Base-by-base conservation (phyloP, 1,140 invertebrate species). In the Elysia chlorotica region DNA sequence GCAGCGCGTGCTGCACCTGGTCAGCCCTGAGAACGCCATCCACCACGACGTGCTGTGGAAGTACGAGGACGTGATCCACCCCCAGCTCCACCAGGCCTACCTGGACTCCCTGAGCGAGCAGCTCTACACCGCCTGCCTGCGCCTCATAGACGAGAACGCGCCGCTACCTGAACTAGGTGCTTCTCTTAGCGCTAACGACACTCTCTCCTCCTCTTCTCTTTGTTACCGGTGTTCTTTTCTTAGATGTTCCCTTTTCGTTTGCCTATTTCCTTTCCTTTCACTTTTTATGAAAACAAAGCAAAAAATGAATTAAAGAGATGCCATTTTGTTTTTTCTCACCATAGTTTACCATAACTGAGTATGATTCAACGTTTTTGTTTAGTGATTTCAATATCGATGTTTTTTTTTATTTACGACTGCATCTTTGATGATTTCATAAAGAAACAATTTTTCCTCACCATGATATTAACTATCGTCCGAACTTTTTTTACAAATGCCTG, bases 61-160 rank as follows among this genome's bases (percentile, higher is more conserved):
- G 56, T 85, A 81, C 59, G 83, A 85, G 70, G 81, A 84, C 38
- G 85, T 84, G 68, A 83, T 87, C 37, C 68, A 79, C 66, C 78
- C 81, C 21, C 66, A 77, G 53, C 77, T 85, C 17, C 85, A 87
- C 71, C 77, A 78, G 17, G 76, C 79, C 5, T 87, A 87, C 61
- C 67, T 87, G 19, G 56, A 79, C 14, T 68, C 77, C 31, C 65
- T 83, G 19, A 80, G 77, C 59, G 37, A 65, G 25, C 65, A 82
- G n/a, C 73, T 84, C 33, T 68, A 71, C 48, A 61, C 72, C 3
- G 41, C 66, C 25, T 41, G 83, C 0, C 73, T 74, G 21, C 48
- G 67, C 5, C 76, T 83, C 21, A 80, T 86, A 14, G 84, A 85
- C 59, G 69, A 74, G 35, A 62, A 68, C 28, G 78, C 75, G 3